Evolutionary conservation across 2,113 vertebrate genomes (phyloP), one percentile per base, ranked within the genome.

Genomic region (Scophthalmus maximus): DNA sequence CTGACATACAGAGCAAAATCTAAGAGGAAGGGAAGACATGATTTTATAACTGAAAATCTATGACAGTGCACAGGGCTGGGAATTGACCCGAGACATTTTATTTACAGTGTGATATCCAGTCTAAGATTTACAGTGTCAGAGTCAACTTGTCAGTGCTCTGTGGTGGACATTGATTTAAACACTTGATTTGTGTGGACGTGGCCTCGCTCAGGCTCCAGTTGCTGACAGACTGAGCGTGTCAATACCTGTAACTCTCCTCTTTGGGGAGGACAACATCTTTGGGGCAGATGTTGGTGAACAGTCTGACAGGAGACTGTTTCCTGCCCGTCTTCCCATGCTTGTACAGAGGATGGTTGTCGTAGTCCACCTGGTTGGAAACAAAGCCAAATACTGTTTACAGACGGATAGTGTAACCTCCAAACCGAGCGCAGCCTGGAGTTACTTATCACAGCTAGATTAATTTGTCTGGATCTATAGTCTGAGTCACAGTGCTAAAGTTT

Each of bases 321-420:
- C 97, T 93, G 59, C 97, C 97, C 0, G 90, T 95, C 85, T 96
- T 96, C 30, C 97, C 97, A 3, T 97, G 95, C 84, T 99, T 99
- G 81, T 97, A 99, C 56, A 97, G 91, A 32, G 95, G 92, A 65
- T 99, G 98, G 84, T 99, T 99, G 83, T 98, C 97, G 75, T 99
- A 99, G 89, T 98, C 98, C 78, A 99, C 96, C 98, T 99, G 82
- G 59, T 83, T 46, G 25, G 23, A 62, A 26, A 67, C 70, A 62
- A 53, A 22, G 52, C 1, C 42, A n/a, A n/a, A n/a, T n/a, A n/a
- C n/a, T n/a, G n/a, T n/a, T 47, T 8, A 9, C 46, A 22, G 46
- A 47, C 2, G n/a, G 42, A 44, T 4, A 44, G 17, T 30, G 1
- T n/a, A 10, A 5, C 47, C 7, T 50, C 47, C 11, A n/a, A n/a